Conservation (phyloP, 2,113 vertebrate species). For the Melanocharis versteri region DNA sequence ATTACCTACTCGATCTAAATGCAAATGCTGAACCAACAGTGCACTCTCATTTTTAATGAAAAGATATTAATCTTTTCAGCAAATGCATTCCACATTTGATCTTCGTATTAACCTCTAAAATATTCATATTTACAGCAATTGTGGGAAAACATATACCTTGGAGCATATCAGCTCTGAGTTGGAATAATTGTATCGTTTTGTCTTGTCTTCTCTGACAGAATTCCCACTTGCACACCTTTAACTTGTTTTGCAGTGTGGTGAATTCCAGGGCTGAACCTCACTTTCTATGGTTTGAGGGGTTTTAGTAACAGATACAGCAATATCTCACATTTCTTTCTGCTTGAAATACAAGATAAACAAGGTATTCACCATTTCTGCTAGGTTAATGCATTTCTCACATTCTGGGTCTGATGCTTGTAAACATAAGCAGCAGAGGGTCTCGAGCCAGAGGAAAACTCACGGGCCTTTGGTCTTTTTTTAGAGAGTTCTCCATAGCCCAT, state of each 20-base stretch:
- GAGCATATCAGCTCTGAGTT: neutral
- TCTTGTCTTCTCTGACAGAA: slow-evolving; percentile 6
- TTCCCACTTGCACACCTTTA: neutral
- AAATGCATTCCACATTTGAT: slow-evolving; percentile 61
- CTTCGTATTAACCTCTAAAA: slow-evolving; percentile 62
- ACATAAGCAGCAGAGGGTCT: neutral
- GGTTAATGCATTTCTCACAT: neutral
- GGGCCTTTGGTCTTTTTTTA: neutral
- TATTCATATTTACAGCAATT: slow-evolving; percentile 61
- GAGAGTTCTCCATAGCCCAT: neutral
- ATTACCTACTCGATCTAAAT: slow-evolving; percentile 70
- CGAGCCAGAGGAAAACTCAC: neutral
- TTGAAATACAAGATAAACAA: neutral
- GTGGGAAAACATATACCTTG: neutral
- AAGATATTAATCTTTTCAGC: slow-evolving; percentile 72
- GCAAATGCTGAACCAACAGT: slow-evolving; percentile 70
- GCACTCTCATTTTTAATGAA: slow-evolving; percentile 67
- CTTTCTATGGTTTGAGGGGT: neutral
- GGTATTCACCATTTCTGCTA: neutral
- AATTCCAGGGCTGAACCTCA: neutral
- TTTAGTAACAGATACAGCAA: neutral
- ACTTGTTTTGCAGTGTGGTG: neutral
- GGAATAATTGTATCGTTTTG: slow-evolving; percentile 18
- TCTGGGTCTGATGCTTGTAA: neutral
- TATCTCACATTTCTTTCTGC: neutral